Evolutionary conservation across 2,113 vertebrate species (phyloP).

Genomic region (Prochilodus magdalenae): DNA sequence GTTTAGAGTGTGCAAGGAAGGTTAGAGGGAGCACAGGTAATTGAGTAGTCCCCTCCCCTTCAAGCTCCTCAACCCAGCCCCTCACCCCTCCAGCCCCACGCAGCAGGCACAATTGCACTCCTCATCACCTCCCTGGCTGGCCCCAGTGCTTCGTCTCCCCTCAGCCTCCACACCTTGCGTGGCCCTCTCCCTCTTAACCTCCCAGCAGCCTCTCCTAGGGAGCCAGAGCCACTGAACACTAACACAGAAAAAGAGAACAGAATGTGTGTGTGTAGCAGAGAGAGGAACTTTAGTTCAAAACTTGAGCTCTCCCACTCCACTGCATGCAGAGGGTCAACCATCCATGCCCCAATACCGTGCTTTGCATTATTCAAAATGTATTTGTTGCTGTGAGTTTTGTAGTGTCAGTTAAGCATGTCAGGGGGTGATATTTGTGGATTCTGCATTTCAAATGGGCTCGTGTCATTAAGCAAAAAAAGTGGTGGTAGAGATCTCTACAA

Average conservation of each 20-base stretch:
- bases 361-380: slow-evolving; percentile 51
- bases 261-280: slow-evolving; percentile 17
- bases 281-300: slow-evolving; percentile 60
- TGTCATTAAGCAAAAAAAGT: slow-evolving; percentile 21
- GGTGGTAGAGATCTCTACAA: not conserved
- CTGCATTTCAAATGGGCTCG: slow-evolving; percentile 37
- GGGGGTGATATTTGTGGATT: slow-evolving; percentile 25
- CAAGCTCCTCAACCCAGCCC: slow-evolving; percentile 75
- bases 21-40: slow-evolving; percentile 81
- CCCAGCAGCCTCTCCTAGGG: slow-evolving; percentile 71
- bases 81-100: slow-evolving; percentile 69
- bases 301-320: slow-evolving; percentile 55
- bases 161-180: slow-evolving; percentile 23
- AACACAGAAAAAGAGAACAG: slow-evolving; percentile 10
- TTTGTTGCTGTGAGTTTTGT: slow-evolving; percentile 30
- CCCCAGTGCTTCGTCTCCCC: slow-evolving; percentile 59
- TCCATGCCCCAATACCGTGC: slow-evolving; percentile 38
- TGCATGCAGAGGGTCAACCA: slow-evolving; percentile 39
- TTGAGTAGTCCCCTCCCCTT: slow-evolving; percentile 81
- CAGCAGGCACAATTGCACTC: slow-evolving; percentile 80
- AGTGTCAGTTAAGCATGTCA: slow-evolving; percentile 33
- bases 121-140: slow-evolving; percentile 79
- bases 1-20: slow-evolving; percentile 52
- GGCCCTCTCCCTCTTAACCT: slow-evolving; percentile 59
- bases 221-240: slow-evolving; percentile 64